Conservation (phyloP, 2,888 invertebrate species). For the Oscheius sp. region DNA sequence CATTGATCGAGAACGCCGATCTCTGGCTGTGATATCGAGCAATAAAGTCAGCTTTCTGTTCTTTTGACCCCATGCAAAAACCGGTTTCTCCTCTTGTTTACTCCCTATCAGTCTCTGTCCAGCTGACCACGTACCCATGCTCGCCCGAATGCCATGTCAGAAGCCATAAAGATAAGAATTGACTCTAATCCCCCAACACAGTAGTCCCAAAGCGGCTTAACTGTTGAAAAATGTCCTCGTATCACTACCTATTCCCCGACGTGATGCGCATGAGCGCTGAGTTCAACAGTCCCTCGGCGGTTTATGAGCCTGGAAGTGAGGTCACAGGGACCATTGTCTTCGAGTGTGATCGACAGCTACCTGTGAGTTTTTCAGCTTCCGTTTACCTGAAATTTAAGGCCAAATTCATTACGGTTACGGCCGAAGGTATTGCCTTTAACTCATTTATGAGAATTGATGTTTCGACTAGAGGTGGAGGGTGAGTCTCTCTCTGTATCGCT, state of each 20-base stretch:
- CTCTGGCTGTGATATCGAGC: no score
- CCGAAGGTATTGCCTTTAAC: constrained; percentile 1
- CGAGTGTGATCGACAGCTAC: constrained; percentile 1
- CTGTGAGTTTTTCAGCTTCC: not conserved
- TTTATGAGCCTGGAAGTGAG: constrained; percentile 18
- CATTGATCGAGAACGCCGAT: no score
- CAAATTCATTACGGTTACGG: constrained; percentile 12
- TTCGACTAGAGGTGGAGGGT: constrained; percentile 10
- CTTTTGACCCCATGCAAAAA: no score
- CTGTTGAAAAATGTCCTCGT: constrained; percentile 16
- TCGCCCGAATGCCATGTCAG: no score
- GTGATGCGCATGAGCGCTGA: constrained; percentile 22
- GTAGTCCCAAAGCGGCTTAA: constrained; percentile 11
- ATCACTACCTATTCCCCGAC: constrained; percentile 25
- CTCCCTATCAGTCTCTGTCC: no score
- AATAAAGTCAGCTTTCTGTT: no score
- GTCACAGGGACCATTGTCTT: constrained; percentile 13
- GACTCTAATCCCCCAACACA: no score
- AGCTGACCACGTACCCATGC: no score
- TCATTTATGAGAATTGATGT: constrained; percentile 11
- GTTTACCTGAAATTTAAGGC: not conserved
- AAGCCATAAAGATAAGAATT: no score
- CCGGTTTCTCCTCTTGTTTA: no score
- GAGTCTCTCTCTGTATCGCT: not conserved
- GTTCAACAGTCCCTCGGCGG: not conserved